phyloP scores from a whole-genome alignment of 1,140 invertebrate genomes.

The Acromyrmex charruanus region DNA sequence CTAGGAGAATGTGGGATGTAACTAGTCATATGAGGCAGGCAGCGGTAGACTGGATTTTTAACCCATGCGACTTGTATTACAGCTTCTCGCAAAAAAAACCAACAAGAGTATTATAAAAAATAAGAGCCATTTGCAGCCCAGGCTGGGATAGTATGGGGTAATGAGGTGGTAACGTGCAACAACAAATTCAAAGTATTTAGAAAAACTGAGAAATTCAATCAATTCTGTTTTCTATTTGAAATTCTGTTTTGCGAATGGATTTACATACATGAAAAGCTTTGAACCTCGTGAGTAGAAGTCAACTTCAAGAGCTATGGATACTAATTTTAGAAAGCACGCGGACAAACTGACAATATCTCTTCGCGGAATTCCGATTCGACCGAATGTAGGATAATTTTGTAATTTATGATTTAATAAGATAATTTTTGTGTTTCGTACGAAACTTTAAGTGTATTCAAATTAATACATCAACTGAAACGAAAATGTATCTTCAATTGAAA shows the following conservation, averaged over 20 bases:
- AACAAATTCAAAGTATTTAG: slow-evolving; percentile 75
- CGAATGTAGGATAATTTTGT: slow-evolving; percentile 28
- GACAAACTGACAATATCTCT: not conserved
- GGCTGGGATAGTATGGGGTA: slow-evolving; percentile 73
- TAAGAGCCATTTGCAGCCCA: slow-evolving; percentile 72
- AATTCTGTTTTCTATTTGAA: slow-evolving; percentile 77
- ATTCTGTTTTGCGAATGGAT: slow-evolving; percentile 70
- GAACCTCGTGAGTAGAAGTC: slow-evolving; percentile 73
- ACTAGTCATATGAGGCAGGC: slow-evolving; percentile 77
- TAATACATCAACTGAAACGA: not conserved
- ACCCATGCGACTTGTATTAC: slow-evolving; percentile 80
- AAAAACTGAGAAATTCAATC: slow-evolving; percentile 74
- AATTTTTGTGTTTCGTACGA: not conserved
- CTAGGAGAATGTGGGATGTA: not conserved
- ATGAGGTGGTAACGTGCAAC: slow-evolving; percentile 76
- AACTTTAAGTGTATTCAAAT: slow-evolving; percentile 11
- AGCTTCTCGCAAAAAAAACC: slow-evolving; percentile 62
- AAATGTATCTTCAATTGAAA: not conserved
- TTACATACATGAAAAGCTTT: slow-evolving; percentile 76
- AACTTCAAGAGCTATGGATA: slow-evolving; percentile 72
- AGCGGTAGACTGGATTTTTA: slow-evolving; percentile 80
- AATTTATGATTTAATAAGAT: not conserved
- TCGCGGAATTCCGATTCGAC: not conserved
- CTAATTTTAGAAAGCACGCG: slow-evolving; percentile 14
- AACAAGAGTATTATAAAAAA: slow-evolving; percentile 59